phyloP scores from a whole-genome alignment of 2,113 vertebrate species.

The Capreolus pygargus region DNA sequence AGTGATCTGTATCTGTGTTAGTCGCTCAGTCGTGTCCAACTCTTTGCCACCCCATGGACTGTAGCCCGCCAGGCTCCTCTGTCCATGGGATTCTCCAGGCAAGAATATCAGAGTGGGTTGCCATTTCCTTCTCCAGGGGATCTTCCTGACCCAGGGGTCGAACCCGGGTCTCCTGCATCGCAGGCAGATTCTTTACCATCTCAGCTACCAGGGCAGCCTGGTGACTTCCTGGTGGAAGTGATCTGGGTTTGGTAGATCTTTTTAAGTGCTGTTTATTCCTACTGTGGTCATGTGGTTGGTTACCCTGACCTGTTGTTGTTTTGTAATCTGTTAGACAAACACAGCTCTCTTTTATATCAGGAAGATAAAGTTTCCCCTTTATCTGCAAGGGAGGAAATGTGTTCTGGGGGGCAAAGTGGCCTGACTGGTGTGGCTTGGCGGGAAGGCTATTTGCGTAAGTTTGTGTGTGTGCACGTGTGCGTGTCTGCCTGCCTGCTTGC shows the following conservation, averaged over 20 bases:
- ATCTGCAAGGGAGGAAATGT: neutral
- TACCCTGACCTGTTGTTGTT: neutral
- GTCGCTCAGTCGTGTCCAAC: neutral
- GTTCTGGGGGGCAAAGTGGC: neutral
- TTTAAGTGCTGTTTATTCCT: slow-evolving; percentile 11
- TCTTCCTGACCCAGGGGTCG: neutral
- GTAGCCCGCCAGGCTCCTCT: neutral
- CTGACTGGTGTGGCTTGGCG: neutral
- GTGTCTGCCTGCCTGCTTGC: accelerated
- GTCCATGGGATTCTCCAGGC: neutral
- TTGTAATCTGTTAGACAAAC: neutral
- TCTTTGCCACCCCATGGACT: neutral
- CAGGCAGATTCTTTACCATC: neutral
- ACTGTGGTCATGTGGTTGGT: neutral
- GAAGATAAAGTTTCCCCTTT: neutral
- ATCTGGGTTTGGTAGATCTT: neutral
- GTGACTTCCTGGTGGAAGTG: neutral
- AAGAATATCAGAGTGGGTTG: neutral
- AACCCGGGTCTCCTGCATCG: neutral
- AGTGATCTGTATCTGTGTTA: neutral
- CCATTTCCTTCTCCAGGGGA: neutral
- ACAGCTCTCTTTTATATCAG: neutral
- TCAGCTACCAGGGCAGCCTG: neutral
- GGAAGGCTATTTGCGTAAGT: neutral
- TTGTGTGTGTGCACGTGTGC: accelerated